Percentiles rank a stretch among this genome's conserved stretches.
phyloP scores from a whole-genome alignment of 2,113 vertebrate genomes.

The Megaptera novaeangliae region DNA sequence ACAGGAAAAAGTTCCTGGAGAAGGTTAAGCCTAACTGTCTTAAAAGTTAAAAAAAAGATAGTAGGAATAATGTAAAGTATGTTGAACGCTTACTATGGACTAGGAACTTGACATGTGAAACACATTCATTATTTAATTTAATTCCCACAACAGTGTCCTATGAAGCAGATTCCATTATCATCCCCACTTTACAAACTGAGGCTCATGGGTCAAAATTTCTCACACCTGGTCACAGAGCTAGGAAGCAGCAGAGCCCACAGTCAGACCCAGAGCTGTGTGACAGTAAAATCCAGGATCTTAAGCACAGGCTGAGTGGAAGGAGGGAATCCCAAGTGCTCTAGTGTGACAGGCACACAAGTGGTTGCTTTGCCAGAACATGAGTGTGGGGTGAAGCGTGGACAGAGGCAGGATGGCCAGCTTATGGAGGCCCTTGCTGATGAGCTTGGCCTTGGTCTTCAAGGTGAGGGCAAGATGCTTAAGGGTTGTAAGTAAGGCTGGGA shows the following conservation, averaged over 20 bases:
- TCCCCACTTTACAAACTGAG: background rate
- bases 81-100: background rate
- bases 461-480: background rate
- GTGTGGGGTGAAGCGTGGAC: no score
- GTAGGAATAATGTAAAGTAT: background rate
- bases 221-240: fast-evolving
- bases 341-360: background rate
- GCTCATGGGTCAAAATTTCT: background rate
- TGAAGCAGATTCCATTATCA: background rate
- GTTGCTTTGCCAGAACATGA: background rate
- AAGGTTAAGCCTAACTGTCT: background rate
- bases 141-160: background rate
- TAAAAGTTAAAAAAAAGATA: background rate
- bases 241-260: background rate
- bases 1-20: background rate
- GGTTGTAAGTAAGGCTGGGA: background rate
- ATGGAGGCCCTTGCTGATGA: background rate
- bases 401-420: background rate
- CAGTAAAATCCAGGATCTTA: background rate
- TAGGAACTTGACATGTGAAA: background rate
- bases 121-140: background rate
- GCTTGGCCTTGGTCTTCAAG: background rate
- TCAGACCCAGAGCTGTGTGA: background rate
- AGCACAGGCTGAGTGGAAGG: background rate
- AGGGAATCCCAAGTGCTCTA: no score